phyloP scores from a whole-genome alignment of 2,113 vertebrate species.

The Sakesphorus luctuosus region DNA sequence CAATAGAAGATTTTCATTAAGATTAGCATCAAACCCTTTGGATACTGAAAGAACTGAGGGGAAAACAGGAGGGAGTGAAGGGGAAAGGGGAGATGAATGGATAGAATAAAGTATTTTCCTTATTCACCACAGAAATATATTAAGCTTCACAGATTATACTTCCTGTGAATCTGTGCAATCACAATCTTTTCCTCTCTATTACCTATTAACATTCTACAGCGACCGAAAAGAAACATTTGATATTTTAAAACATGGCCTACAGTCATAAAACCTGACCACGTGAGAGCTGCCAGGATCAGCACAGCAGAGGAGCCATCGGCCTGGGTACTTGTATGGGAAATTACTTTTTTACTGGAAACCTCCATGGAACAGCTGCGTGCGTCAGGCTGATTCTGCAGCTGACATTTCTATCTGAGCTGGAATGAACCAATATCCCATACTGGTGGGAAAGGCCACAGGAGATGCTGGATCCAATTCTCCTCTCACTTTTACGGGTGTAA shows the following conservation, averaged over 20 bases:
- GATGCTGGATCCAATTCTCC: slow-evolving; percentile 60
- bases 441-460: slow-evolving; percentile 65
- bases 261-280: slow-evolving; percentile 31
- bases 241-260: slow-evolving; percentile 47
- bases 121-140: background rate
- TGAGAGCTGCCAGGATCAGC: slow-evolving; percentile 31
- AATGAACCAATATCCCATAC: slow-evolving; percentile 59
- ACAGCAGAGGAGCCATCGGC: background rate
- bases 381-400: slow-evolving; percentile 58
- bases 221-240: slow-evolving; percentile 21
- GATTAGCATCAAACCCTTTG: background rate
- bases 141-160: background rate
- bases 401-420: slow-evolving; percentile 65
- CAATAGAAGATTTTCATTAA: slow-evolving; percentile 18
- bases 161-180: background rate
- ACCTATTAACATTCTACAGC: slow-evolving; percentile 22
- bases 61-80: background rate
- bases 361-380: slow-evolving; percentile 48
- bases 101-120: background rate
- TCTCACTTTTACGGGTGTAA: slow-evolving; percentile 39
- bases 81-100: background rate
- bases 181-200: background rate
- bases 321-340: slow-evolving; percentile 51
- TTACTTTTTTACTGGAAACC: slow-evolving; percentile 65
- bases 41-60: background rate